A percentile compares a stretch with the other conserved stretches of the same genome.
Evolutionary conservation across 2,888 invertebrate species (phyloP).

Genomic region (Cheilosia vulpina): DNA sequence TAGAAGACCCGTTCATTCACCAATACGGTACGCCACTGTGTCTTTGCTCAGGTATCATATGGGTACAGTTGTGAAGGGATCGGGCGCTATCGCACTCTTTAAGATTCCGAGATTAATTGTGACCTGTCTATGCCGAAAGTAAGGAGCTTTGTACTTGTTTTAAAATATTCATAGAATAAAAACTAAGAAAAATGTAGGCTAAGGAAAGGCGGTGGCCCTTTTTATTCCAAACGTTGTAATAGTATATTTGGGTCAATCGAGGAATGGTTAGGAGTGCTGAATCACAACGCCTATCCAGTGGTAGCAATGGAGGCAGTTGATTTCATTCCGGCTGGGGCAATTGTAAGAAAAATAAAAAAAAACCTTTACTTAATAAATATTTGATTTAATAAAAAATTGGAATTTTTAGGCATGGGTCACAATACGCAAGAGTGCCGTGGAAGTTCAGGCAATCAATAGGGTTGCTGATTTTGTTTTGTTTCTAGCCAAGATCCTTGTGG

Average conservation of each 20-base stretch:
- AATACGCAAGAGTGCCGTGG: conserved; percentile 91
- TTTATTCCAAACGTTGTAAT: conserved; percentile 91
- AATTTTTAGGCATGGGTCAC: conserved; percentile 91
- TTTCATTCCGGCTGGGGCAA: conserved; percentile 95
- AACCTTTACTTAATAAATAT: not conserved
- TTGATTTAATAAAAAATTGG: not conserved
- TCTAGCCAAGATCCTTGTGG: conserved; percentile 91
- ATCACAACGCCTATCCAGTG: conserved; percentile 97
- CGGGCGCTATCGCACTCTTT: conserved; percentile 95
- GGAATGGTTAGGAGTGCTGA: conserved; percentile 94
- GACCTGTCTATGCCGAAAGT: conserved; percentile 95
- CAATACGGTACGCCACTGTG: conserved; percentile 85
- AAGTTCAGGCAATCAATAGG: conserved; percentile 96
- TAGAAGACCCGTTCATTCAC: conserved; percentile 89
- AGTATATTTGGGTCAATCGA: conserved; percentile 96
- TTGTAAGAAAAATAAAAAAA: conserved; percentile 85
- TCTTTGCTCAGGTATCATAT: conserved; percentile 94
- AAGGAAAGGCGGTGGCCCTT: conserved; percentile 87
- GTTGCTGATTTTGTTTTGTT: conserved; percentile 97
- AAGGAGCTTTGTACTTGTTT: conserved; percentile 82
- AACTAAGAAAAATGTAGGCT: conserved; percentile 84
- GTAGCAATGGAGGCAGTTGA: conserved; percentile 95
- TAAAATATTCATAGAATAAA: not conserved
- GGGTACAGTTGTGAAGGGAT: conserved; percentile 97
- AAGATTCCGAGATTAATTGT: conserved; percentile 96